A percentile compares a stretch with the other conserved stretches of the same genome.
phyloP scores from a whole-genome alignment of 2,113 vertebrate genomes.

The Aptenodytes patagonicus region DNA sequence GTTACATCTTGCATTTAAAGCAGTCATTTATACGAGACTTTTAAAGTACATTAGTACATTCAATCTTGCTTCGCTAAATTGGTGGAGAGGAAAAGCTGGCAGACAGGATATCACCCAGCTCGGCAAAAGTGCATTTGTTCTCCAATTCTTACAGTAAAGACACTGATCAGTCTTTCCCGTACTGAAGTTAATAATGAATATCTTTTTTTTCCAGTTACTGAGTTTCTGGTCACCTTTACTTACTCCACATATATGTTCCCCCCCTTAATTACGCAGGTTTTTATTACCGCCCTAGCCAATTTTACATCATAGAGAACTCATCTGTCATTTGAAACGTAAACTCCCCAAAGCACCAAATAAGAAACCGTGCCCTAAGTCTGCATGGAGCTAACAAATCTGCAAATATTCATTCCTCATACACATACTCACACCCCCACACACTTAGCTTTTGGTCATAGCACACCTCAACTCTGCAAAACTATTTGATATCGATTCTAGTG shows the following conservation, averaged over 20 bases:
- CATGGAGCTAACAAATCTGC: not conserved
- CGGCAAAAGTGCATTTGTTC: not conserved
- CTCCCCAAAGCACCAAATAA: not conserved
- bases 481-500: not conserved
- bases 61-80: not conserved
- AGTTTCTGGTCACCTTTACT: not conserved
- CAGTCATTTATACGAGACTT: not conserved
- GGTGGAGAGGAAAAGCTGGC: not conserved
- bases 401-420: not conserved
- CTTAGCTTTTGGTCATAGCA: not conserved
- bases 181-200: not conserved
- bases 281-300: not conserved
- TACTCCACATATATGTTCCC: not conserved
- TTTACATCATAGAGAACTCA: not conserved
- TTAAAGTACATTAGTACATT: not conserved
- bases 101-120: not conserved
- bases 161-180: not conserved
- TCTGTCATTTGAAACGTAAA: not conserved
- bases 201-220: not conserved
- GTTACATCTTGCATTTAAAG: not conserved
- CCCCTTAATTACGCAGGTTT: not conserved
- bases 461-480: not conserved
- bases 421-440: fast-evolving
- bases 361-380: not conserved
- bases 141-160: not conserved